Percentiles rank a stretch among this genome's conserved stretches.
These are phyloP conservation scores for Eptesicus fuscus DNA, from an alignment of 2,113 vertebrate species.

Conservation along the genomic window DNA sequence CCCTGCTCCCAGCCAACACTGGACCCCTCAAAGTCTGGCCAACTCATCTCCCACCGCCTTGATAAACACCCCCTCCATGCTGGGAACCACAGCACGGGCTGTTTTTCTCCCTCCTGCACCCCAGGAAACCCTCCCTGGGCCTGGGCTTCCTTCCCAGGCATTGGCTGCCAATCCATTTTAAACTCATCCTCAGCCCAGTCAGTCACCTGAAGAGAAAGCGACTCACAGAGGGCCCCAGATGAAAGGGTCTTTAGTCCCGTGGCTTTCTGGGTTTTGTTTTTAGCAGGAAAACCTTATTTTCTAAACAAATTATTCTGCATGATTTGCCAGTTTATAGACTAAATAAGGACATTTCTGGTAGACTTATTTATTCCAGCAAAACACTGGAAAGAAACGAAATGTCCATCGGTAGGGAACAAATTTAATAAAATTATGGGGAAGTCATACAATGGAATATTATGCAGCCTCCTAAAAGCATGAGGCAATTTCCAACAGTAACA, in stretches of 20 bases:
- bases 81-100: slow-evolving; percentile 30
- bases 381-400: slow-evolving; percentile 24
- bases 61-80: slow-evolving; percentile 28
- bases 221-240: not conserved
- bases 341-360: slow-evolving; percentile 13
- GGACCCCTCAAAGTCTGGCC: slow-evolving; percentile 57
- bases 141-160: slow-evolving; percentile 66
- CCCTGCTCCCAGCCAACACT: slow-evolving; percentile 58
- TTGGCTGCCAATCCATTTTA: slow-evolving; percentile 58
- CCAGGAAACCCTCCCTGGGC: slow-evolving; percentile 64
- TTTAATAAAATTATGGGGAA: not conserved
- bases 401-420: not conserved
- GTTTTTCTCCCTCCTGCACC: slow-evolving; percentile 15
- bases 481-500: not conserved
- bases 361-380: slow-evolving; percentile 26
- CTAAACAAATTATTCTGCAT: slow-evolving; percentile 41
- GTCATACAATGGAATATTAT: not conserved
- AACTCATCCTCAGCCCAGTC: slow-evolving; percentile 50
- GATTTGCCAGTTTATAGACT: slow-evolving; percentile 38
- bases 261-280: slow-evolving; percentile 49
- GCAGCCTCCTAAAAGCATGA: not conserved
- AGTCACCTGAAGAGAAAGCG: slow-evolving; percentile 58
- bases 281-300: slow-evolving; percentile 60
- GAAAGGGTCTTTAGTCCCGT: slow-evolving; percentile 38
- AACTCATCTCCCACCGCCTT: slow-evolving; percentile 35